These are phyloP conservation scores for Hydractinia echinata DNA, from an alignment of 30 jellyfish, hydroid and myxozoan genomes.

Conservation along the genomic window DNA sequence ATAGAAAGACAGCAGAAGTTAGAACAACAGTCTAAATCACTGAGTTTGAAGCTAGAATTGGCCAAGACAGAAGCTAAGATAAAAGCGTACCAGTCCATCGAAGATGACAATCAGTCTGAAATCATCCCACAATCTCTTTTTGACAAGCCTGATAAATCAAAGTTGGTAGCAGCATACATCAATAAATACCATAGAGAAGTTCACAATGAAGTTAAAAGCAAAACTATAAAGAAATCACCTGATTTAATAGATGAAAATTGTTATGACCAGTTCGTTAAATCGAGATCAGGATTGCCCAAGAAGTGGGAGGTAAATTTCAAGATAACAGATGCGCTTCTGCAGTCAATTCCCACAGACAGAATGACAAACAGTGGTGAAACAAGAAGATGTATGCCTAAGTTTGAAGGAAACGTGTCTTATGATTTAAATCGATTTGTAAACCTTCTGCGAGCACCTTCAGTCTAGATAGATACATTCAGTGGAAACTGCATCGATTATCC, in stretches of 20 bases:
- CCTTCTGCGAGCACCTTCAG: slow-evolving; percentile 1
- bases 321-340: too few relatives aligned
- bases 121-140: background rate
- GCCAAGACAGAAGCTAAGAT: slow-evolving; percentile 14
- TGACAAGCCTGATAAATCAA: background rate
- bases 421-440: background rate
- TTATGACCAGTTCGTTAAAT: too few relatives aligned
- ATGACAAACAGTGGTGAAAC: too few relatives aligned
- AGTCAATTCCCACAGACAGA: too few relatives aligned
- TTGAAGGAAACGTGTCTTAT: background rate
- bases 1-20: background rate
- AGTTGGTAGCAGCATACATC: background rate
- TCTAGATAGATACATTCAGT: slow-evolving; percentile 8
- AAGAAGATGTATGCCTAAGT: too few relatives aligned
- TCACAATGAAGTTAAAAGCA: background rate
- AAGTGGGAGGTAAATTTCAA: too few relatives aligned
- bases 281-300: too few relatives aligned
- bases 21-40: background rate
- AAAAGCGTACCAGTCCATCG: too few relatives aligned
- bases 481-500: slow-evolving; percentile 17
- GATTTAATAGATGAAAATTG: too few relatives aligned
- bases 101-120: too few relatives aligned
- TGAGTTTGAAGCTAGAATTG: background rate
- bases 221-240: background rate
- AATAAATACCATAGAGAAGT: background rate